Conservation (phyloP, 1,140 invertebrate species). For the Trichonephila clavata region DNA sequence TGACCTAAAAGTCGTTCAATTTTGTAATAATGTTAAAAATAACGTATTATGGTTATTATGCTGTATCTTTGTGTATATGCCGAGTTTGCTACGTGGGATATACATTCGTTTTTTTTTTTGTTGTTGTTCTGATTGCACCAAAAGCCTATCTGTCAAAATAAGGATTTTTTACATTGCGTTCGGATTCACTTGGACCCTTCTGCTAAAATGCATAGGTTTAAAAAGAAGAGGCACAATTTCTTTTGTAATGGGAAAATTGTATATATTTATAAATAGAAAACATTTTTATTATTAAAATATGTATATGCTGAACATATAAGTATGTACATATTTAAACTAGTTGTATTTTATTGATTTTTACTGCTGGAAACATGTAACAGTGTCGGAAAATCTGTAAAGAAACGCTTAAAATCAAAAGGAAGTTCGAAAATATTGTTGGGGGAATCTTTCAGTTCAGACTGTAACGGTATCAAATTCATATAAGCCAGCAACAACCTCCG, state of each 20-base stretch:
- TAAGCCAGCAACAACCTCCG: not conserved
- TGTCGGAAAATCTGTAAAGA: no score
- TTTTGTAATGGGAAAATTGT: not conserved
- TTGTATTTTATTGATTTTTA: no score
- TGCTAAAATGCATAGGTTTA: not conserved
- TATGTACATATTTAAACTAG: no score
- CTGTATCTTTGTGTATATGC: not conserved
- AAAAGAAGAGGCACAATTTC: not conserved
- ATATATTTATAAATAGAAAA: not conserved
- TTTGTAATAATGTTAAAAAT: not conserved
- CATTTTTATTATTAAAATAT: no score
- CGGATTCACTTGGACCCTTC: not conserved
- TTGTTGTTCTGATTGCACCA: not conserved
- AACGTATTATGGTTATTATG: not conserved
- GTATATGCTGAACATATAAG: no score
- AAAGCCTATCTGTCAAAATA: not conserved
- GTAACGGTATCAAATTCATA: not conserved
- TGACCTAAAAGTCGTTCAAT: no score
- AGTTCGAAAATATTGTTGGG: not conserved
- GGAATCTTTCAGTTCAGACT: no score
- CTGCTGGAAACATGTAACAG: no score
- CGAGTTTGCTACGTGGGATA: not conserved
- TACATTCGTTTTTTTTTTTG: not conserved
- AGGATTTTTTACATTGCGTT: not conserved
- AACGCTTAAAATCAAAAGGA: not conserved